A percentile compares a stretch with the other conserved stretches of the same genome.
Evolutionary conservation across 30 jellyfish, hydroid and myxozoan genomes (phyloP).

Genomic region (Aurelia coerulea): DNA sequence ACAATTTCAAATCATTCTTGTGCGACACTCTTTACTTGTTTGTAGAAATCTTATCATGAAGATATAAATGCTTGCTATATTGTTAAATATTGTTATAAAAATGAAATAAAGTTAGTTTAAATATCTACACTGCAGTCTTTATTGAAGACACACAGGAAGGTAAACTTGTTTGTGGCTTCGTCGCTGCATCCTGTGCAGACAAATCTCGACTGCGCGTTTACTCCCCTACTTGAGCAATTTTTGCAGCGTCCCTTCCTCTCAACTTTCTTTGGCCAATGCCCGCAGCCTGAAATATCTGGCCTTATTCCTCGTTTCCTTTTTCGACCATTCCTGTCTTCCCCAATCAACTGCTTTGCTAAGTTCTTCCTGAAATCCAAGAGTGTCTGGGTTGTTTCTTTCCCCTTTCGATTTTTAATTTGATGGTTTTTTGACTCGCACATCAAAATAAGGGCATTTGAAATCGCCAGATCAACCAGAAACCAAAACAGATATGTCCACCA

Average conservation of each 20-base stretch:
- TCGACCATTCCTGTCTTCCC: conserved; percentile 2
- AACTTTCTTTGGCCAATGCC: conserved; percentile 10
- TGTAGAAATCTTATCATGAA: too few relatives aligned
- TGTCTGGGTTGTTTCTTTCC: not conserved
- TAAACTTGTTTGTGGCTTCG: not conserved
- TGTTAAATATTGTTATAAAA: too few relatives aligned
- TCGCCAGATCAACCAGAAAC: not conserved
- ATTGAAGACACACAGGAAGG: not conserved
- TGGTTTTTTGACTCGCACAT: conserved; percentile 20
- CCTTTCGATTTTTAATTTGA: not conserved
- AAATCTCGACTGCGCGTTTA: not conserved
- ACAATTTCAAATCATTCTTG: too few relatives aligned
- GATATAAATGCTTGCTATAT: too few relatives aligned
- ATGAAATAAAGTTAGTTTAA: too few relatives aligned
- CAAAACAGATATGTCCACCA: conserved; percentile 23
- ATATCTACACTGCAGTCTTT: not conserved
- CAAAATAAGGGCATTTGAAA: not conserved
- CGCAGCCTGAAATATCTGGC: not conserved
- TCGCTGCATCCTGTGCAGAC: conserved; percentile 18
- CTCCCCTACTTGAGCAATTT: not conserved
- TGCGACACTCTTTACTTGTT: too few relatives aligned
- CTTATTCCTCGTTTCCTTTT: not conserved
- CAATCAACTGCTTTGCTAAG: not conserved
- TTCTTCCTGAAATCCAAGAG: not conserved
- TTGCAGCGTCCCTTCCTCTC: not conserved